Conservation (phyloP, 1,140 invertebrate species). For the Solen grandis region DNA sequence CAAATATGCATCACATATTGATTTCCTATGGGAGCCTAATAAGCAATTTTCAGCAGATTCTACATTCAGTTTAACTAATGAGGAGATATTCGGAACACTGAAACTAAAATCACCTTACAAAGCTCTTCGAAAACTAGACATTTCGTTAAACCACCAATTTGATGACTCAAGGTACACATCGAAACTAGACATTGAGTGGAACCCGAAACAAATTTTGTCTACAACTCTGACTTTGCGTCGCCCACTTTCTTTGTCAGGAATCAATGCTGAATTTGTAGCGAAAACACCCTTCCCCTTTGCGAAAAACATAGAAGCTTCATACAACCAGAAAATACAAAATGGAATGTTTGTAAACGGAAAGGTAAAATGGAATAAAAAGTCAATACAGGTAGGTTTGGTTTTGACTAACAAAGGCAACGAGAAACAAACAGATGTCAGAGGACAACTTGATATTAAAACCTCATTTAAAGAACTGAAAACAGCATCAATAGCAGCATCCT, state of each 20-base stretch:
- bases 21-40: slow-evolving; percentile 27
- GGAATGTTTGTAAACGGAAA: slow-evolving; percentile 37
- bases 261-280: slow-evolving; percentile 37
- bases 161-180: slow-evolving; percentile 10
- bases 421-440: slow-evolving; percentile 34
- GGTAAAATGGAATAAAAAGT: slow-evolving; percentile 34
- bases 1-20: slow-evolving; percentile 35
- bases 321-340: slow-evolving; percentile 23
- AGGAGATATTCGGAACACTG: neutral
- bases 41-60: slow-evolving; percentile 24
- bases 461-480: slow-evolving; percentile 47
- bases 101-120: slow-evolving; percentile 15
- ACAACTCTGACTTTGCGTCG: neutral
- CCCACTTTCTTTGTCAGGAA: slow-evolving; percentile 16
- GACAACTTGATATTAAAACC: slow-evolving; percentile 59
- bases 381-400: slow-evolving; percentile 23
- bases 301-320: slow-evolving; percentile 25
- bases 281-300: slow-evolving; percentile 59
- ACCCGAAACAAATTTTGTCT: slow-evolving; percentile 17
- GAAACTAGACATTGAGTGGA: slow-evolving; percentile 22
- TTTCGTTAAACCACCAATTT: slow-evolving; percentile 1
- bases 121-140: neutral
- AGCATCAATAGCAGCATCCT: slow-evolving; percentile 30
- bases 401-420: slow-evolving; percentile 22
- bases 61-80: neutral